Base-by-base conservation (phyloP, 2,888 invertebrate genomes). In the Oegoconia quadripuncta region DNA sequence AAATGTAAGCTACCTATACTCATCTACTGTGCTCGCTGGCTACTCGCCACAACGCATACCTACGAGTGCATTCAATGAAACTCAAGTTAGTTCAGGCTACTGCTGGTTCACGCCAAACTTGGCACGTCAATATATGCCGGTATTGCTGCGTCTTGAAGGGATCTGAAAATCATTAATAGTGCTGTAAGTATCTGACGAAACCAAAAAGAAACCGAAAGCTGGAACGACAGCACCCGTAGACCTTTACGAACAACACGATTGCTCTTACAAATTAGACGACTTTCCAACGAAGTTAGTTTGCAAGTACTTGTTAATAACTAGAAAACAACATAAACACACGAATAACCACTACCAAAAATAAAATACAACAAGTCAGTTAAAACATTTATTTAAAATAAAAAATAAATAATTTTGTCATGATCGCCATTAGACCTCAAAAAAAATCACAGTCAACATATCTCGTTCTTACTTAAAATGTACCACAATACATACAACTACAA, bases 321-420 rank as follows among this genome's bases (percentile, higher is more conserved):
- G 3, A 3, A 4, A 27, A 26, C 26, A 33, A 35, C 32, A 31
- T 16, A 31, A 34, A 27, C 34, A 37, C 22, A 28, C 7, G 3
- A 12, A 11, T 15, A 3, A 6, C 12, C 11, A 2, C 31, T 16
- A 32, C 14, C 26, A 27, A n/a, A 41, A 51, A 47, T 48, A 60
- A 57, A 46, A 52, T 26, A 52, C 26, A 52, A 41, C 43, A 35
- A 39, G 48, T 58, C 47, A 55, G 35, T 51, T 48, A 63, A 61
- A 64, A 66, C 61, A 57, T 68, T 65, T 67, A 68, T 72, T 74
- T 54, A 45, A 51, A 63, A 61, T 56, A 51, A 52, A 56, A 60
- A 55, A 48, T 60, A 64, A 64, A 58, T 52, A 61, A 59, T 52
- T 56, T 60, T 72, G 74, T 76, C 76, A 76, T 75, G 76, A 66